Evolutionary conservation across 2,113 vertebrate genomes (phyloP).

Genomic region (Protobothrops flavoviridis): DNA sequence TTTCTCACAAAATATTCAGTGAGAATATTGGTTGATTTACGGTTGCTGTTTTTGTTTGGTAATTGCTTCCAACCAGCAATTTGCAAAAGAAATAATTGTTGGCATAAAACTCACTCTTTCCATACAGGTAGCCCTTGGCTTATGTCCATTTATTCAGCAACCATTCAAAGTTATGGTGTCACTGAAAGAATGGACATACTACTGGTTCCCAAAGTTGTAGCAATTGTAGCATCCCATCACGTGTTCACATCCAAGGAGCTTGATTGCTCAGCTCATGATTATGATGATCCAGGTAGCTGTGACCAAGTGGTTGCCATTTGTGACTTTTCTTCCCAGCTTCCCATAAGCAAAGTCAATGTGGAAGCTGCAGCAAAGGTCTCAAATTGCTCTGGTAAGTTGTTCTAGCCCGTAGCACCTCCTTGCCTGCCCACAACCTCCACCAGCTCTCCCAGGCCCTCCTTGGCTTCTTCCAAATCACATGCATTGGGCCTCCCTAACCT

Average conservation of each 20-base stretch:
- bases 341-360: not conserved
- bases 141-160: not conserved
- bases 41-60: not conserved
- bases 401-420: not conserved
- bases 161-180: not conserved
- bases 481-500: not conserved
- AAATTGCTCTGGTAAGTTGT: not conserved
- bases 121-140: not conserved
- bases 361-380: not conserved
- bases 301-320: not conserved
- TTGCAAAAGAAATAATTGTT: not conserved
- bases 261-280: not conserved
- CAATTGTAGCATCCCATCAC: not conserved
- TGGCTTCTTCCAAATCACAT: not conserved
- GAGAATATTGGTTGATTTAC: not conserved
- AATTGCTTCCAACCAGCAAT: not conserved
- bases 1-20: not conserved
- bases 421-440: not conserved
- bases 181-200: not conserved
- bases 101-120: not conserved
- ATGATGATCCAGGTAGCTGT: not conserved
- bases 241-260: not conserved
- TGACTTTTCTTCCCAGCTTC: not conserved
- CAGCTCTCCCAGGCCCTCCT: not conserved
- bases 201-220: not conserved